Evolutionary conservation across 1,140 invertebrate genomes (phyloP).

Genomic region (Forficula auricularia): DNA sequence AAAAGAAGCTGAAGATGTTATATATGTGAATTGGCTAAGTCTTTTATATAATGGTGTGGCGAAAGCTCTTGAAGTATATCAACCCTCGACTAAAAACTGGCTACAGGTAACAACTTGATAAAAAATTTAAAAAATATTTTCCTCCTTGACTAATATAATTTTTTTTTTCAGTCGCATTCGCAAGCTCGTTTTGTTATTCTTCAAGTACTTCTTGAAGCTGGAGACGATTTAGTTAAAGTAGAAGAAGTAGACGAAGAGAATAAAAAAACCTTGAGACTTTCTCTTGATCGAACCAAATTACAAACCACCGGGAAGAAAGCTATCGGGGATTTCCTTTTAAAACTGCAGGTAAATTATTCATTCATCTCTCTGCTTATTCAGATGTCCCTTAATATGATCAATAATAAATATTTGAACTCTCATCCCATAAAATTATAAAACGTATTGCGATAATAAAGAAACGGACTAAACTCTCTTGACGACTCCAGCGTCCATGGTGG

Average conservation of each 20-base stretch:
- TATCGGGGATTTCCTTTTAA: conserved; percentile 46
- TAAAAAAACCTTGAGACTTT: conserved; percentile 62
- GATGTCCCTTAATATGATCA: no score
- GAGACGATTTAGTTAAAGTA: conserved; percentile 60
- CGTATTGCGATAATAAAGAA: no score
- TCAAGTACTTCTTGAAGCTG: conserved; percentile 70
- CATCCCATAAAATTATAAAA: no score
- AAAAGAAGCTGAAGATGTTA: conserved; percentile 56
- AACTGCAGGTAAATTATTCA: conserved; percentile 33
- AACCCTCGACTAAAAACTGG: conserved; percentile 71
- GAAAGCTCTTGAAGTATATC: conserved; percentile 78
- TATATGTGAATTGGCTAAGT: conserved; percentile 84
- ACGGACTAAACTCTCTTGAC: no score
- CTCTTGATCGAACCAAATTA: conserved; percentile 61
- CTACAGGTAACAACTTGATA: conserved; percentile 51
- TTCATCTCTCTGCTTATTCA: no score
- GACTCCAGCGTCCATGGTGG: no score
- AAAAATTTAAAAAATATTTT: conserved; percentile 7
- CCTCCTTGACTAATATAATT: not conserved
- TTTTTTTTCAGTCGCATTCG: conserved; percentile 53
- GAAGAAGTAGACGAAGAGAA: conserved; percentile 40
- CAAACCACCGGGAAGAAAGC: conserved; percentile 68
- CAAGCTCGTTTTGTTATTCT: conserved; percentile 78
- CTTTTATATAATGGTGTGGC: conserved; percentile 69
- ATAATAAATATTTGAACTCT: no score